A percentile compares a stretch with the other conserved stretches of the same genome.
phyloP scores from a whole-genome alignment of 2,113 vertebrate genomes.

The Jaculus jaculus region DNA sequence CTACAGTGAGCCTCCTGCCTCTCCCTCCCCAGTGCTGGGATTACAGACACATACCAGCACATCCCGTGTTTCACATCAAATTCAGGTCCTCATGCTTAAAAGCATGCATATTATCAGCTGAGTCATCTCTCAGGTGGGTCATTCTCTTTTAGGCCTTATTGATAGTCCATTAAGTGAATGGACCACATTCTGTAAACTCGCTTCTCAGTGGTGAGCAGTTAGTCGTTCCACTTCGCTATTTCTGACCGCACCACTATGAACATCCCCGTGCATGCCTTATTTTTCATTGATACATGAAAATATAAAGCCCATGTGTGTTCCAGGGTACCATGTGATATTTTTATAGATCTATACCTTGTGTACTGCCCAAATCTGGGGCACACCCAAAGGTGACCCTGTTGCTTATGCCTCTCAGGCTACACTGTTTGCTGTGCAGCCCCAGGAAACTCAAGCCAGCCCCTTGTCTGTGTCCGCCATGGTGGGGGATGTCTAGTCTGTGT shows the following conservation, averaged over 20 bases:
- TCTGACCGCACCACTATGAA: background rate
- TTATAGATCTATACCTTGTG: background rate
- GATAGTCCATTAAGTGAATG: background rate
- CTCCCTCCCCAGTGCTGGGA: no score
- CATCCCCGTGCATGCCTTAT: background rate
- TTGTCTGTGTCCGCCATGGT: accelerated
- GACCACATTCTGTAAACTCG: background rate
- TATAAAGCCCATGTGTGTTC: background rate
- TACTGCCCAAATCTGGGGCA: background rate
- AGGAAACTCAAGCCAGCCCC: accelerated
- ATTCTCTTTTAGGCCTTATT: background rate
- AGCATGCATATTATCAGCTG: no score
- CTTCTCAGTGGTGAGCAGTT: background rate
- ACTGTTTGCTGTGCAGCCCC: accelerated
- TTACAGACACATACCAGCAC: no score
- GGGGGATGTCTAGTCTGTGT: background rate
- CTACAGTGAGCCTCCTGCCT: no score
- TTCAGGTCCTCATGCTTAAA: no score
- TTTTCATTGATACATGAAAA: background rate
- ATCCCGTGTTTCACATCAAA: no score
- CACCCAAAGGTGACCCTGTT: background rate
- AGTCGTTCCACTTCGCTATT: background rate
- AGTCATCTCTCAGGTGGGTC: background rate
- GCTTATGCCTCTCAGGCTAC: background rate
- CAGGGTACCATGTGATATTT: background rate